A percentile compares a stretch with the other conserved stretches of the same genome.
phyloP scores from a whole-genome alignment of 2,113 vertebrate genomes.

The Chloebia gouldiae region DNA sequence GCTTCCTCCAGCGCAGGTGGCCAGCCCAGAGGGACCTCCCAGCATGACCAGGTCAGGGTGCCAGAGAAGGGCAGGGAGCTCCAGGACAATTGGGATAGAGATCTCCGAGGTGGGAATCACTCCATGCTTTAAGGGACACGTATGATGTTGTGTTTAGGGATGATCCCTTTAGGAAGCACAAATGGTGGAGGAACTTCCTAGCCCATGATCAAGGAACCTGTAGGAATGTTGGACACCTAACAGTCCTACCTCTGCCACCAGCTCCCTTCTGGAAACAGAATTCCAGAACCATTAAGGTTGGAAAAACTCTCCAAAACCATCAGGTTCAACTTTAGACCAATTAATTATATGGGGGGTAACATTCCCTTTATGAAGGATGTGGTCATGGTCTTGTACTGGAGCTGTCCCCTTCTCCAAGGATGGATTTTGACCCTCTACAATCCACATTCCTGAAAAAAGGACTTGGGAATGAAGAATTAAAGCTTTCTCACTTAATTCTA shows the following conservation, averaged over 20 bases:
- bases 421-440: neutral
- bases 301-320: neutral
- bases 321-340: neutral
- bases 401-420: neutral
- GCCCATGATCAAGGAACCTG: fast-evolving
- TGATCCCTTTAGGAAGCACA: neutral
- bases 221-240: neutral
- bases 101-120: neutral
- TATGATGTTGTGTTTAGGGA: fast-evolving
- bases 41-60: neutral
- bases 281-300: neutral
- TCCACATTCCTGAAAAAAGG: neutral
- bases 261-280: neutral
- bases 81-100: fast-evolving
- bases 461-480: neutral
- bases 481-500: neutral
- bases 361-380: fast-evolving
- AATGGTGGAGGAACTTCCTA: neutral
- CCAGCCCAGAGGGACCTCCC: neutral
- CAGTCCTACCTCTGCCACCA: neutral
- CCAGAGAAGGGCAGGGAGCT: neutral
- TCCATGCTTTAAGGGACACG: fast-evolving
- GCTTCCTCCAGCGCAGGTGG: neutral
- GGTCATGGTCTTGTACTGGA: fast-evolving
- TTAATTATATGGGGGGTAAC: neutral